phyloP scores from a whole-genome alignment of 2,113 vertebrate species.

The Capreolus pygargus region DNA sequence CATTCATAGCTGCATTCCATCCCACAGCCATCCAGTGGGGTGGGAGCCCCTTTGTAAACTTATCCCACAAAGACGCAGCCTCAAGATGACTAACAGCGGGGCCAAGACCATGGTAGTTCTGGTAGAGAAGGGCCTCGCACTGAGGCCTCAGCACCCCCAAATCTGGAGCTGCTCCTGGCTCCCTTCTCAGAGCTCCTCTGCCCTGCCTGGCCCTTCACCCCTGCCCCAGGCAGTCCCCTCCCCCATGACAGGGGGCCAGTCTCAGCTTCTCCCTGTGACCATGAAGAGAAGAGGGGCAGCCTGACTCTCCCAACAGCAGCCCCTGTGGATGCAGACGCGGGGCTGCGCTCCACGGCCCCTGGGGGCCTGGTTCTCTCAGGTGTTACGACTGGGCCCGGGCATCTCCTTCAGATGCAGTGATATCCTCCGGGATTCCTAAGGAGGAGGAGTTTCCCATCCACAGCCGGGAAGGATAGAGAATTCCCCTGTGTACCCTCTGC shows the following conservation, averaged over 20 bases:
- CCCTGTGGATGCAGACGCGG: background rate
- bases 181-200: background rate
- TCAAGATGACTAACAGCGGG: fast-evolving
- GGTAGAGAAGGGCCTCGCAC: fast-evolving
- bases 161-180: background rate
- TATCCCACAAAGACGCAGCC: background rate
- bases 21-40: background rate
- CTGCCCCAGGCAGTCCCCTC: background rate
- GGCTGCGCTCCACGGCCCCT: fast-evolving
- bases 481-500: fast-evolving
- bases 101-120: fast-evolving
- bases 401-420: fast-evolving
- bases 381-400: background rate
- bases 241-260: fast-evolving
- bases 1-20: fast-evolving
- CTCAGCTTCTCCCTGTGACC: background rate
- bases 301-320: fast-evolving
- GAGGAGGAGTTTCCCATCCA: background rate
- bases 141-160: background rate
- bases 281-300: too few species aligned
- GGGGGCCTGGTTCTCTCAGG: background rate
- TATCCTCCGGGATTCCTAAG: background rate
- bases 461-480: too few species aligned
- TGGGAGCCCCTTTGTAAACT: too few species aligned
- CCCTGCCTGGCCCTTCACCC: background rate